These are phyloP conservation scores for Ctenomys sociabilis DNA, from an alignment of 2,113 vertebrate genomes.

Conservation along the genomic window DNA sequence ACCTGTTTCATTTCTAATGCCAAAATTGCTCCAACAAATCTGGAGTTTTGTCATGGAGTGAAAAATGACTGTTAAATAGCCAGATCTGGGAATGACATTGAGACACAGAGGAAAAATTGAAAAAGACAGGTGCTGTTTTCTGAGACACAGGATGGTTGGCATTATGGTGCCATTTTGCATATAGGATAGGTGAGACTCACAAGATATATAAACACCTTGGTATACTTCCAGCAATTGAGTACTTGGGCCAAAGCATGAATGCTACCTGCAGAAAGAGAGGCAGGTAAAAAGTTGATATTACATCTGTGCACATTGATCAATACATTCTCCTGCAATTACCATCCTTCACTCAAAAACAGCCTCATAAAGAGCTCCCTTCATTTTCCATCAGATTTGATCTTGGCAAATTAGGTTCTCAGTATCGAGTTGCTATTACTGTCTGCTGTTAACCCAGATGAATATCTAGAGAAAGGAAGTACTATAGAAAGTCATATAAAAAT, in stretches of 20 bases:
- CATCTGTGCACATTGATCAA: rapidly evolving
- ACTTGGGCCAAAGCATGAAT: background rate
- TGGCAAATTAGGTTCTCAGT: background rate
- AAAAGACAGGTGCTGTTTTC: conserved; percentile 7
- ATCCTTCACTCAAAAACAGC: background rate
- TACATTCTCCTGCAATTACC: background rate
- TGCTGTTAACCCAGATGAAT: background rate
- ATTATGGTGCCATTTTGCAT: background rate
- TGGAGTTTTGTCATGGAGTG: conserved; percentile 76
- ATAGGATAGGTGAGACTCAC: background rate
- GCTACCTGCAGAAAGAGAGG: background rate
- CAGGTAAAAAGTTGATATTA: background rate
- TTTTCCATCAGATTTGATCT: background rate
- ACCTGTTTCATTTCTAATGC: conserved; percentile 64
- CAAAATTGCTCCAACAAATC: conserved; percentile 76
- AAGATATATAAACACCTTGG: background rate
- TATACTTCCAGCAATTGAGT: background rate
- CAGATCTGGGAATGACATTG: conserved; percentile 58
- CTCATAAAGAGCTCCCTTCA: background rate
- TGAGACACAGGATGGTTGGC: background rate
- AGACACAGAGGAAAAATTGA: conserved; percentile 37
- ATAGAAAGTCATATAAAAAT: background rate
- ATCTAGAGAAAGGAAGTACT: background rate
- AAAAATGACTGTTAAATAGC: conserved; percentile 78
- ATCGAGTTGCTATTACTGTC: background rate